These are phyloP conservation scores for Carpatolechia fugitivella DNA, from an alignment of 2,888 invertebrate species.

Conservation along the genomic window DNA sequence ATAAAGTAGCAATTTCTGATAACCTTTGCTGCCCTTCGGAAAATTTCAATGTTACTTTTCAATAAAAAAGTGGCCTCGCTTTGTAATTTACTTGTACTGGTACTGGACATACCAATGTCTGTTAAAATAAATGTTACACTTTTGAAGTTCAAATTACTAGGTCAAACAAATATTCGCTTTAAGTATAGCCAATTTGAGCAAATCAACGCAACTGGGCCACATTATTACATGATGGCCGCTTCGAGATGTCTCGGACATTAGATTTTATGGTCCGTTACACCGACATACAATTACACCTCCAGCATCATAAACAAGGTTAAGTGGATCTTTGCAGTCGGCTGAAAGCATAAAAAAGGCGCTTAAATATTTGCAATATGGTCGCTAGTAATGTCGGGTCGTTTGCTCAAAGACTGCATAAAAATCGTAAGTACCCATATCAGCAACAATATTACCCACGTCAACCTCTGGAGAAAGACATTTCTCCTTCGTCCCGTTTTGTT, in stretches of 20 bases:
- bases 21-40: constrained; percentile 5
- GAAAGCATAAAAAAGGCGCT: constrained; percentile 23
- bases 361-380: constrained; percentile 26
- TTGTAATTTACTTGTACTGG: background rate
- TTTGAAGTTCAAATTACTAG: constrained; percentile 45
- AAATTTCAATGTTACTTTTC: background rate
- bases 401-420: background rate
- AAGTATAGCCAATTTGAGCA: constrained; percentile 65
- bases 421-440: constrained; percentile 3
- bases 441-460: background rate
- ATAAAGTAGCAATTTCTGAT: constrained; percentile 2
- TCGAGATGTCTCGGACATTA: constrained; percentile 29
- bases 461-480: background rate
- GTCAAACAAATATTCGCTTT: constrained; percentile 52
- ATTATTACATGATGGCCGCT: constrained; percentile 48
- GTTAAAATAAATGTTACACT: background rate
- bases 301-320: constrained; percentile 32
- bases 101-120: background rate
- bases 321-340: constrained; percentile 25
- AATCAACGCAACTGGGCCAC: constrained; percentile 68
- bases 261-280: constrained; percentile 25
- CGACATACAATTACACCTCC: constrained; percentile 30
- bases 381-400: background rate
- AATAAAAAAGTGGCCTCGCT: constrained; percentile 5
- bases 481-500: too few species aligned